Evolutionary conservation across 2,113 vertebrate genomes (phyloP).

Genomic region (Sinocyclocheilus anshuiensis): DNA sequence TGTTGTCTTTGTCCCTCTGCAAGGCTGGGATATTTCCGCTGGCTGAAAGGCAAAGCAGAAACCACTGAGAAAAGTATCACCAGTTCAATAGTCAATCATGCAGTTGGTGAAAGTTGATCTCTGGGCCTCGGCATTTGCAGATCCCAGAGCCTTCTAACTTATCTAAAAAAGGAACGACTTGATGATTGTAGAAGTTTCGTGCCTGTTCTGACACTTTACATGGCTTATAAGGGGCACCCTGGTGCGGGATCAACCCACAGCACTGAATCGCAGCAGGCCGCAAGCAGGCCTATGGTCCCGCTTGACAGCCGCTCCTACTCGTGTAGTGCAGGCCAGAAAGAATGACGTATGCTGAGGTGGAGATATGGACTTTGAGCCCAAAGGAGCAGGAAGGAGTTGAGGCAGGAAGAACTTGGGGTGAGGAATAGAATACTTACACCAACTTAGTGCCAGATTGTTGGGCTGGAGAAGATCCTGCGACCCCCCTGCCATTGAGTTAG

Average conservation of each 20-base stretch:
- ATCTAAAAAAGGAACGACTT: background rate
- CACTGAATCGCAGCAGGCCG: constrained; percentile 10
- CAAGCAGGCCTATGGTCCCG: constrained; percentile 4
- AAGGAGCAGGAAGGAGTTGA: constrained; percentile 46
- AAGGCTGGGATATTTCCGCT: constrained; percentile 93
- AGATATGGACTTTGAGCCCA: constrained; percentile 43
- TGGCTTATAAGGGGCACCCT: background rate
- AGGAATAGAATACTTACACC: constrained; percentile 80
- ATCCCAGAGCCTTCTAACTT: constrained; percentile 3
- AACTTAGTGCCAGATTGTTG: constrained; percentile 85
- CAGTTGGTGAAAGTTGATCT: background rate
- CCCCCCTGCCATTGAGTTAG: constrained; percentile 81
- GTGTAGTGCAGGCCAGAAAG: constrained; percentile 7
- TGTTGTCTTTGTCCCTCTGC: constrained; percentile 98
- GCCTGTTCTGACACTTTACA: background rate
- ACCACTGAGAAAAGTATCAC: background rate
- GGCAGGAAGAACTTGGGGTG: constrained; percentile 66
- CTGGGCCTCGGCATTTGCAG: constrained; percentile 6
- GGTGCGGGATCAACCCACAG: background rate
- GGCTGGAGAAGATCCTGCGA: constrained; percentile 83
- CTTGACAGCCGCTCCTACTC: background rate
- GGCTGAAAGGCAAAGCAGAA: constrained; percentile 74
- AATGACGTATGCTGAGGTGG: constrained; percentile 1
- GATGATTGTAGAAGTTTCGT: background rate
- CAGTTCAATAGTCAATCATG: background rate